These are phyloP conservation scores for Limnephilus rhombicus DNA, from an alignment of 2,888 invertebrate genomes.

Conservation along the genomic window DNA sequence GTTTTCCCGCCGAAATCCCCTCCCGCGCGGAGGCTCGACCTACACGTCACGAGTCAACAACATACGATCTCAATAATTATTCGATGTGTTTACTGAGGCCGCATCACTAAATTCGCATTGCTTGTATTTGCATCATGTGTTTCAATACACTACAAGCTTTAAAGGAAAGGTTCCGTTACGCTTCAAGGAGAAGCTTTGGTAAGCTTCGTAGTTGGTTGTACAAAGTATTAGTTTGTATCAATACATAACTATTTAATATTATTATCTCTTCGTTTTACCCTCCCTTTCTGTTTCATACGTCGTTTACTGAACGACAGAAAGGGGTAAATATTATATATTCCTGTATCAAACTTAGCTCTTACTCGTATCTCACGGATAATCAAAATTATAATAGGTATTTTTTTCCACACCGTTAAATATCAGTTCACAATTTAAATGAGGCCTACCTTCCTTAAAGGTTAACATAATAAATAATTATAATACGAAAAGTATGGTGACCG, in stretches of 20 bases:
- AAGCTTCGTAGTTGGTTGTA: background rate
- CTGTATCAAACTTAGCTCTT: no score
- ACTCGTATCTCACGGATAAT: no score
- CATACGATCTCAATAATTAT: background rate
- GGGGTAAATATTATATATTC: background rate
- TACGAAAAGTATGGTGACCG: no score
- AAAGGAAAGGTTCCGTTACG: background rate
- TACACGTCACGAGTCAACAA: background rate
- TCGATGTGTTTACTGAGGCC: background rate
- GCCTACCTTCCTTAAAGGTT: no score
- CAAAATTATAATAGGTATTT: no score
- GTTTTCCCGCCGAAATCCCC: constrained; percentile 38
- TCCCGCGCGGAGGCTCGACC: background rate
- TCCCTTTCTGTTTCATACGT: background rate
- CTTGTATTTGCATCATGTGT: background rate
- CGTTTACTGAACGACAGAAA: background rate
- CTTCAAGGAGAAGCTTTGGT: background rate
- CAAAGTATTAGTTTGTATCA: background rate
- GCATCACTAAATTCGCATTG: background rate
- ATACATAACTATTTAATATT: background rate
- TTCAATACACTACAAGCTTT: background rate
- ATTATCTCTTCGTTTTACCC: background rate
- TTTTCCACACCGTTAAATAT: no score
- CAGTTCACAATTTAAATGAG: no score
- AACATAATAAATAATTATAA: no score